These are phyloP conservation scores for Drosophila chauvacae DNA, from an alignment of 1,140 invertebrate species.

Conservation along the genomic window DNA sequence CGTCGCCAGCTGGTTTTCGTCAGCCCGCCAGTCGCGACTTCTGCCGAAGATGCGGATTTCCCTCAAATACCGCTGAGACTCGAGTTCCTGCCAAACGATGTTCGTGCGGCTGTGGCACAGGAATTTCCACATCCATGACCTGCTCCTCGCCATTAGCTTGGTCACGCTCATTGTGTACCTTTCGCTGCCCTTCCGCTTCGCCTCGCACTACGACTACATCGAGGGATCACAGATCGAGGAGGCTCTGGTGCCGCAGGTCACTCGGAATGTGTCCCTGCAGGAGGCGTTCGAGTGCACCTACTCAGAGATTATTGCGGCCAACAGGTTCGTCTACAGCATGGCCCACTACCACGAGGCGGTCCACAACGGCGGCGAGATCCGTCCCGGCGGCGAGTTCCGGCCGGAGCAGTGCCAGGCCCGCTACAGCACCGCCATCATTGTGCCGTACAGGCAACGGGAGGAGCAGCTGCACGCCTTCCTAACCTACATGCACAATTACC, in stretches of 20 bases:
- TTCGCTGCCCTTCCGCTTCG: slow-evolving; percentile 76
- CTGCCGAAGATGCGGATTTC: slow-evolving; percentile 27
- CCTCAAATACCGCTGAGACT: slow-evolving; percentile 11
- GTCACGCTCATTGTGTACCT: slow-evolving; percentile 67
- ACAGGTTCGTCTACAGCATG: slow-evolving; percentile 63
- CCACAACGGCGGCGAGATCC: slow-evolving; percentile 63
- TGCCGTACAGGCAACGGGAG: slow-evolving; percentile 94
- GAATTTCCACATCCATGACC: slow-evolving; percentile 62
- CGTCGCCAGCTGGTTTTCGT: slow-evolving; percentile 22
- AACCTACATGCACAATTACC: slow-evolving; percentile 95
- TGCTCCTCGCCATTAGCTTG: slow-evolving; percentile 48
- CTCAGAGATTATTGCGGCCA: slow-evolving; percentile 68
- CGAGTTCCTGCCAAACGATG: slow-evolving; percentile 51
- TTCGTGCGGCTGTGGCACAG: slow-evolving; percentile 59
- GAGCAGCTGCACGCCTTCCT: slow-evolving; percentile 92
- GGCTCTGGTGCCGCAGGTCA: slow-evolving; percentile 57
- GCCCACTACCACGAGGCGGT: slow-evolving; percentile 61
- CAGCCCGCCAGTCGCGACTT: slow-evolving; percentile 24
- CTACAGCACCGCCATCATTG: slow-evolving; percentile 93
- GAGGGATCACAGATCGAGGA: slow-evolving; percentile 55
- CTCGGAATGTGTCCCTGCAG: slow-evolving; percentile 65
- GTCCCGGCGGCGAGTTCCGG: slow-evolving; percentile 69
- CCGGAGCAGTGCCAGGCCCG: slow-evolving; percentile 90
- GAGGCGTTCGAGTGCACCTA: slow-evolving; percentile 67
- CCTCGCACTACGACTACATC: slow-evolving; percentile 78